A percentile compares a stretch with the other conserved stretches of the same genome.
Conservation (phyloP, 2,113 vertebrate species). For the Pollimyrus isidori region DNA sequence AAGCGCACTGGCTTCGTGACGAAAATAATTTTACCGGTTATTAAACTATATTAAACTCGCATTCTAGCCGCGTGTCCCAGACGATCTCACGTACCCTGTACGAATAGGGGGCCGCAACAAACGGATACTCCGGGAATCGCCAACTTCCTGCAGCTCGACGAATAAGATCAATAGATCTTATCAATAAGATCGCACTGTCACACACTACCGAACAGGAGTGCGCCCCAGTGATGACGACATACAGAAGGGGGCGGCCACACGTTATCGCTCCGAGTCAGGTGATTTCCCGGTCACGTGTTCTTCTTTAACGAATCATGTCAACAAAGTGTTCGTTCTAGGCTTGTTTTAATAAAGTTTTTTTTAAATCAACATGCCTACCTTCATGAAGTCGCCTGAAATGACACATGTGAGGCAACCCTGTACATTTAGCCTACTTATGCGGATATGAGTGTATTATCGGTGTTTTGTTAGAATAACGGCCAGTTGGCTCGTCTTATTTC, state of each 20-base stretch:
- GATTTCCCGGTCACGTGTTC: neutral
- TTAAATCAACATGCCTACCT: conserved; percentile 1
- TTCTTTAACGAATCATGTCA: neutral
- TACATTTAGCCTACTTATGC: neutral
- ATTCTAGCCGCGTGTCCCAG: neutral
- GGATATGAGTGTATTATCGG: neutral
- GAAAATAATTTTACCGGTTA: neutral
- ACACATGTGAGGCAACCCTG: neutral
- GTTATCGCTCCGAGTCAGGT: neutral
- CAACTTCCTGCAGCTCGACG: neutral
- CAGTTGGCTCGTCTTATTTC: neutral
- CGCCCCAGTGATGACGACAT: neutral
- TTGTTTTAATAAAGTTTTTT: neutral
- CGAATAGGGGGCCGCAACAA: neutral
- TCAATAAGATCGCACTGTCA: neutral
- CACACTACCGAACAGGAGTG: neutral
- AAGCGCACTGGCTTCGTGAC: neutral
- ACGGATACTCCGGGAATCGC: neutral
- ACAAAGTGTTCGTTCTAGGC: neutral
- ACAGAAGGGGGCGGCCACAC: neutral
- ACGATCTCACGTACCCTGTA: neutral
- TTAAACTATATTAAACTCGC: neutral
- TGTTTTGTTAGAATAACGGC: neutral
- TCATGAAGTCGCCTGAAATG: neutral
- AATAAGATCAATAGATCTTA: neutral